Percentiles rank a stretch among this genome's conserved stretches.
These are phyloP conservation scores for Lichenostomus cassidix DNA, from an alignment of 2,113 vertebrate species.

Conservation along the genomic window DNA sequence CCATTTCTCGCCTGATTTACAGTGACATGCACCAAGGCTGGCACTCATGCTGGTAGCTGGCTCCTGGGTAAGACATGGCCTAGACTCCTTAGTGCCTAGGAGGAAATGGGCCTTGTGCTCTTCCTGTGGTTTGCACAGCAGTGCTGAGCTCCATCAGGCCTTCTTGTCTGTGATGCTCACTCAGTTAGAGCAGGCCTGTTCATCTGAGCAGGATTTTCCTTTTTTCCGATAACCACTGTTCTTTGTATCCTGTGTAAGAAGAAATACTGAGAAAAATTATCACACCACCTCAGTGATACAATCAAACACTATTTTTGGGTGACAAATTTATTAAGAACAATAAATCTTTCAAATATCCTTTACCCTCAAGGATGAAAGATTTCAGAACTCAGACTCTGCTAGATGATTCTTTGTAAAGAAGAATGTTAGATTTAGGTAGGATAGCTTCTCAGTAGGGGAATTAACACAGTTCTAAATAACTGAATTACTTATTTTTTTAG, in stretches of 20 bases:
- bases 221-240: fast-evolving
- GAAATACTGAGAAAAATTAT: not conserved
- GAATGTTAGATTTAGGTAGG: not conserved
- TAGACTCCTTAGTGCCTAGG: not conserved
- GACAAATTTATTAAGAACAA: not conserved
- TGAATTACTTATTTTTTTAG: not conserved
- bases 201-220: not conserved
- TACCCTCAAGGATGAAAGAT: not conserved
- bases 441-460: not conserved
- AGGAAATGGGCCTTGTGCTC: not conserved
- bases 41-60: not conserved
- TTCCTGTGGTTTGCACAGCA: not conserved
- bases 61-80: not conserved
- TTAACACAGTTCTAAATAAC: not conserved
- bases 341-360: not conserved
- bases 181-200: not conserved
- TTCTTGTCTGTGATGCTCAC: fast-evolving
- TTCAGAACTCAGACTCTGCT: not conserved
- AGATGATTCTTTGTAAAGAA: not conserved
- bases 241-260: not conserved
- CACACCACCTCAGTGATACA: not conserved
- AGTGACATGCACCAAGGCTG: not conserved
- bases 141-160: not conserved
- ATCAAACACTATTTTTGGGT: not conserved
- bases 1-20: not conserved